Evolutionary conservation across 1,140 invertebrate genomes (phyloP).

Genomic region (Aphis gossypii): DNA sequence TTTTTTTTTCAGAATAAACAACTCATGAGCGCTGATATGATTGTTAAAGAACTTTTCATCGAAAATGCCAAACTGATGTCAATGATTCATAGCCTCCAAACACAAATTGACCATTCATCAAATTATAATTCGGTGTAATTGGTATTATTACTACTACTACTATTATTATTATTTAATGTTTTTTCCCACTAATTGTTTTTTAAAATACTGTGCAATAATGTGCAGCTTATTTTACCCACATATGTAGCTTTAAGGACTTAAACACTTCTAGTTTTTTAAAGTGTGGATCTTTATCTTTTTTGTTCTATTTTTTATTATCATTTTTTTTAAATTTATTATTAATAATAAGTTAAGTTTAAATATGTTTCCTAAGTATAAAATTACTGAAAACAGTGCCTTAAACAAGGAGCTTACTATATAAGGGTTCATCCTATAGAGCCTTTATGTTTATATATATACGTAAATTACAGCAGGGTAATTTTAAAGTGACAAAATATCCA

Average conservation of each 20-base stretch:
- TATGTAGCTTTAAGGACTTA: slow-evolving; percentile 22
- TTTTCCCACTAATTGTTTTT: background rate
- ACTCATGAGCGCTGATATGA: slow-evolving; percentile 74
- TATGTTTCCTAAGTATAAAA: background rate
- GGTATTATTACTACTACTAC: background rate
- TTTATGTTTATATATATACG: background rate
- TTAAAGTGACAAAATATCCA: background rate
- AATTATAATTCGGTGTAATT: slow-evolving; percentile 39
- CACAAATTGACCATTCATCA: slow-evolving; percentile 64
- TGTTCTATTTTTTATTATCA: slow-evolving; percentile 1
- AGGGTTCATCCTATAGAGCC: background rate
- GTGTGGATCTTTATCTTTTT: slow-evolving; percentile 42
- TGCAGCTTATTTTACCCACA: background rate
- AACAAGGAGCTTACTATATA: slow-evolving; percentile 41
- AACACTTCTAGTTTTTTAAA: slow-evolving; percentile 38
- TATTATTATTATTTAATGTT: background rate
- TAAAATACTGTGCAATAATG: background rate
- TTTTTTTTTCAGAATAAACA: slow-evolving; percentile 66
- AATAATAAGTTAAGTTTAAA: background rate
- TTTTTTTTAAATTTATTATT: background rate
- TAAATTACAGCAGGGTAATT: slow-evolving; percentile 50
- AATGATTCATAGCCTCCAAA: slow-evolving; percentile 71
- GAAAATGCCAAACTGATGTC: slow-evolving; percentile 78
- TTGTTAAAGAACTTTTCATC: slow-evolving; percentile 81
- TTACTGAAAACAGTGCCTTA: slow-evolving; percentile 49